These are phyloP conservation scores for Germaria angustata DNA, from an alignment of 2,888 invertebrate species.

Conservation along the genomic window DNA sequence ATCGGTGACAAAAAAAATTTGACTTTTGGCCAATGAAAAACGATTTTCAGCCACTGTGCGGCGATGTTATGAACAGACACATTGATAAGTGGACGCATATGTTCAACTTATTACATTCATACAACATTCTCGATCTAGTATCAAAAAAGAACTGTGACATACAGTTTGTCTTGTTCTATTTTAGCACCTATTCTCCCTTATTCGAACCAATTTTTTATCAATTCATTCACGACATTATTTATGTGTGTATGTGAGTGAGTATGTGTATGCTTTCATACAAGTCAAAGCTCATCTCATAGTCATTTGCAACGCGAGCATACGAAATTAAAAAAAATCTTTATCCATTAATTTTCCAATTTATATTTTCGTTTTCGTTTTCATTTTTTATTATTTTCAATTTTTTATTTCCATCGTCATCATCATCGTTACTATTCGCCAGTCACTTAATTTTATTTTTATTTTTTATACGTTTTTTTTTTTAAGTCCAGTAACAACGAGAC, in stretches of 20 bases:
- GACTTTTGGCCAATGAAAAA: too few species aligned
- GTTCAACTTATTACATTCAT: too few species aligned
- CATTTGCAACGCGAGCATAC: constrained; percentile 6
- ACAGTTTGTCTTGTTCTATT: too few species aligned
- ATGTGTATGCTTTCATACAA: background rate
- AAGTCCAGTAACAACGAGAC: constrained; percentile 22
- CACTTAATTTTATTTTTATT: background rate
- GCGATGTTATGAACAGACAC: too few species aligned
- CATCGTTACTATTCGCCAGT: background rate
- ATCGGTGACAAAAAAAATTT: too few species aligned
- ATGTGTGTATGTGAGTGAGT: background rate
- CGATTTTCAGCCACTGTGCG: too few species aligned
- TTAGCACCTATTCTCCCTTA: too few species aligned
- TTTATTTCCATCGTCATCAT: background rate
- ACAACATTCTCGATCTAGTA: too few species aligned
- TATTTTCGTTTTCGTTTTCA: background rate
- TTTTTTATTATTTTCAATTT: constrained; percentile 9
- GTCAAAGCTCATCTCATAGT: background rate
- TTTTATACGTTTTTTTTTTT: background rate
- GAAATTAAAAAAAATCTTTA: constrained; percentile 21
- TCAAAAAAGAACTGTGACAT: too few species aligned
- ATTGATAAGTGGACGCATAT: too few species aligned
- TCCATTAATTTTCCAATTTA: constrained; percentile 19
- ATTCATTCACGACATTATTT: background rate
- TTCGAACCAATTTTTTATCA: too few species aligned